Conservation (phyloP, 2,888 invertebrate species). For the Aporophyla nigra region DNA sequence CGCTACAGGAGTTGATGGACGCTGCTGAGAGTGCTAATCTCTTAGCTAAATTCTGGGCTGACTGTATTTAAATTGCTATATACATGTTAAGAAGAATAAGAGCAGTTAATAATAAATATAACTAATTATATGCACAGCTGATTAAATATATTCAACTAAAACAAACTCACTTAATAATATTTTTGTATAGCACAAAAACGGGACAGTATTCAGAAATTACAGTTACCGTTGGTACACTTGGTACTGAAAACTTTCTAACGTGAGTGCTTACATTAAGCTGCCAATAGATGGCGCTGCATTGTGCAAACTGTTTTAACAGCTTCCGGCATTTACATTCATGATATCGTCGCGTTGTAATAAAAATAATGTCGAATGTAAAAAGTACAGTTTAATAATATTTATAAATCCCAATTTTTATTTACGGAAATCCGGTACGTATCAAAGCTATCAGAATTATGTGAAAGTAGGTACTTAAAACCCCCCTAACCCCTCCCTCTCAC, state of each 20-base stretch:
- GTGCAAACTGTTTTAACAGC: constrained; percentile 10
- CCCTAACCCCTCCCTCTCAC: too few species aligned
- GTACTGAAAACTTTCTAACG: constrained; percentile 5
- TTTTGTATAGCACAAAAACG: constrained; percentile 16
- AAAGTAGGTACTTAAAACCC: neutral
- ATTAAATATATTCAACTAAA: constrained; percentile 9
- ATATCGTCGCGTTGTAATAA: constrained; percentile 1
- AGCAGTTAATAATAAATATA: neutral
- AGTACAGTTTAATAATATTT: neutral
- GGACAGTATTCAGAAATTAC: neutral
- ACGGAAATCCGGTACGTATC: constrained; percentile 33
- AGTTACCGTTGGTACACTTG: neutral
- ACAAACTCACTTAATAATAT: constrained; percentile 7
- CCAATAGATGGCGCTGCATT: constrained; percentile 53
- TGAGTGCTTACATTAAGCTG: constrained; percentile 20
- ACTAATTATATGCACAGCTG: constrained; percentile 2
- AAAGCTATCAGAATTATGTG: neutral
- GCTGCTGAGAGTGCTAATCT: too few species aligned
- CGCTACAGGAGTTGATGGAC: too few species aligned
- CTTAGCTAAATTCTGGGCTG: too few species aligned
- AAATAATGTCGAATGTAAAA: constrained; percentile 8
- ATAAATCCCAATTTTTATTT: neutral
- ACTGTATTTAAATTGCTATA: too few species aligned
- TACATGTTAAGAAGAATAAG: too few species aligned
- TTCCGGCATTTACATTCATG: constrained; percentile 33